Base-by-base conservation (phyloP, 2,888 invertebrate species). In the Himalopsyche japonica region DNA sequence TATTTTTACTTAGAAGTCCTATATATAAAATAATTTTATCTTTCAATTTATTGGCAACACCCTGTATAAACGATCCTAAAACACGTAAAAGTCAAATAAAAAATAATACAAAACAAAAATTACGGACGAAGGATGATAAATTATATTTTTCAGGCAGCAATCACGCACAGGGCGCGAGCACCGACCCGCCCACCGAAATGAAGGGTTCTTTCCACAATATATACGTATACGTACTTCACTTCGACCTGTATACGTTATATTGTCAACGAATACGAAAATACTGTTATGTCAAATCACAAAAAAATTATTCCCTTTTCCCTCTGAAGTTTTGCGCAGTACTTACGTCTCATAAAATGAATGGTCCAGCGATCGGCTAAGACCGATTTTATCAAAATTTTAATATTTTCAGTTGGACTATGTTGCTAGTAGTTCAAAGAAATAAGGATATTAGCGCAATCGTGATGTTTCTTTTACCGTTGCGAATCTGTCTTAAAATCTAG, bases 61-160 rank as follows among this genome's bases (percentile, higher is more conserved):
- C 85, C 85, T 85, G 84, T 85, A 82, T 81, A 3, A 82, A 81
- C 85, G 86, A 84, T 80, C 84, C 83, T 82, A 86, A 86, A 84
- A 85, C 87, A 83, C 86, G 86, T 86, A 83, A 86, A 84, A 82
- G 87, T 87, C 86, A 85, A 86, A 86, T 85, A 84, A 85, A 85
- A 86, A 85, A 83, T 83, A 86, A 84, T 81, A 86, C 83, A 83
- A 84, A 84, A 86, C 81, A 86, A 84, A 86, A 86, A 86, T 86
- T 84, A 86, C 84, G 79, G 82, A 86, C 79, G 79, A 82, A 84
- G 84, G 81, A 84, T 84, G 86, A 86, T 86, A 86, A 86, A 86
- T 86, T 86, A 86, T 85, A 82, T 85, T 86, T 86, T 86, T 86
- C 81, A 76, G 81, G 64, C 78, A 82, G 84, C 85, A 86, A 85